Base-by-base conservation (phyloP, 2,888 invertebrate species). In the Sturmia bella region DNA sequence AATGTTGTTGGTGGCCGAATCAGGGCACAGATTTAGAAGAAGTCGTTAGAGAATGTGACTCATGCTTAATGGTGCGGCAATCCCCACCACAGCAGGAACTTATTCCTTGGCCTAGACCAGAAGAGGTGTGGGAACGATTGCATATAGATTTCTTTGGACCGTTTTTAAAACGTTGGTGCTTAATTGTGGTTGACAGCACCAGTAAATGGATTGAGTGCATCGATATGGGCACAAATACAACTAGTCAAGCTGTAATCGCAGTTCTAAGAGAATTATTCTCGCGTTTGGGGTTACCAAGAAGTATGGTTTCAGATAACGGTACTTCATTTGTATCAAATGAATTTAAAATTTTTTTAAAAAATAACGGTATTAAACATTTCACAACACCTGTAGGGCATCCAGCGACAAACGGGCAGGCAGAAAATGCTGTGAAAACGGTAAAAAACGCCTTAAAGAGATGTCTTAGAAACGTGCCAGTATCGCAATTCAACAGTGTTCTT, bases 361-460 rank as follows among this genome's bases (percentile, higher is more conserved):
- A 6, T 6, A 27, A 27, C 27, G 27, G 27, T 27, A 27, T 27
- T 27, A 3, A 27, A 6, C 27, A 4, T 4, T 4, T 27, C 6
- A 27, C 27, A 27, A 27, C 27, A 4, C 27, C 27, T 27, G 27
- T 27, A 3, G 27, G 27, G 3, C 6, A 27, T 27, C 27, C 27
- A 3, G 27, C 27, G 3, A 27, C 27, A 6, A 27, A 27, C 27
- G 27, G 27, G 6, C 76, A 76, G 39, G 80, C 80, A 1, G 79
- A 81, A 77, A 84, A 82, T 63, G 19, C 24, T 0, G 84, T 83
- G 0, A 84, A 84, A 75, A 83, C 69, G 1, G 13, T 83, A 52
- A 84, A 84, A 75, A 73, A 48, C 17, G 83, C 80, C 0, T 63
- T 82, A 17, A 84, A 84, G 54, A 63, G 61, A 17, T 77, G 61